Evolutionary conservation across 2,888 invertebrate genomes (phyloP).

Genomic region (Tenodera sinensis): DNA sequence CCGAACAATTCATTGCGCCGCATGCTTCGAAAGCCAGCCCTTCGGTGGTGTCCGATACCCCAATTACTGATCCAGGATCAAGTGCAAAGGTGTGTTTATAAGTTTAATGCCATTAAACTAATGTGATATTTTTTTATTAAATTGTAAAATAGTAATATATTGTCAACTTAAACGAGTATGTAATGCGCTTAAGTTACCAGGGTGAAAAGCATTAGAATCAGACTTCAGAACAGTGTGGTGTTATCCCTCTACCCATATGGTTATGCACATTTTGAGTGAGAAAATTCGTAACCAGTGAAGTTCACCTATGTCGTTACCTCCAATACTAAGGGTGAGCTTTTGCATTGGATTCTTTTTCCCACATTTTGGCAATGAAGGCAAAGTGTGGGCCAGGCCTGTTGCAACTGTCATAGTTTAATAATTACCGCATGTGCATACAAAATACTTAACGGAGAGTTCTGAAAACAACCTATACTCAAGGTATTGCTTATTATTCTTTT

Average conservation of each 20-base stretch:
- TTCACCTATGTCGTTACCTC: not conserved
- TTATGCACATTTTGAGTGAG: not conserved
- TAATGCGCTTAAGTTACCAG: not conserved
- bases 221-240: not conserved
- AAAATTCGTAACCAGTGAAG: not conserved
- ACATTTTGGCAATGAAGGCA: not conserved
- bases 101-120: not conserved
- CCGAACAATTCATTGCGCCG: not conserved
- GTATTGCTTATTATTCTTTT: not conserved
- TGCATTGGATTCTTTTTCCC: not conserved
- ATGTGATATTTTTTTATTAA: not conserved
- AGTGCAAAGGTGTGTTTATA: conserved; percentile 50
- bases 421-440: not conserved
- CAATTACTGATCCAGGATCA: conserved; percentile 73
- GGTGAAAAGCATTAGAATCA: not conserved
- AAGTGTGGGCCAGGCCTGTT: not conserved
- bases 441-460: not conserved
- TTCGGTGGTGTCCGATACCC: conserved; percentile 64
- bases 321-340: conserved; percentile 5
- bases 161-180: not conserved
- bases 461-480: not conserved
- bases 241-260: not conserved
- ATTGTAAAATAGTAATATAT: conserved; percentile 22
- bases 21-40: conserved; percentile 40
- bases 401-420: not conserved